These are phyloP conservation scores for Volucella inflata DNA, from an alignment of 2,888 invertebrate genomes.

Conservation along the genomic window DNA sequence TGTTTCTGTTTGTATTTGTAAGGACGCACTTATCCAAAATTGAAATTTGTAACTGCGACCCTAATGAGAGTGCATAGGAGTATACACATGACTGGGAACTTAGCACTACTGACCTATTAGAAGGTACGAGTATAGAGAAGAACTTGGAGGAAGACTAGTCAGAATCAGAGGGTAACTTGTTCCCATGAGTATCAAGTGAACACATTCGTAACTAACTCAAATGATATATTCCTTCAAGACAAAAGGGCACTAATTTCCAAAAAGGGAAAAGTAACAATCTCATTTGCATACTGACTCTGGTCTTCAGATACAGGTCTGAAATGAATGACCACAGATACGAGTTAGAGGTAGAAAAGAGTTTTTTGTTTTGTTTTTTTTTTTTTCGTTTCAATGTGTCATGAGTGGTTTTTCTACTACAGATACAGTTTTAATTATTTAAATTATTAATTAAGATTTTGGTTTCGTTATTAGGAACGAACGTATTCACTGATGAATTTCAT, in stretches of 20 bases:
- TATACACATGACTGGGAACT: not conserved
- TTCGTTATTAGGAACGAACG: not conserved
- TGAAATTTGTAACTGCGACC: slow-evolving; percentile 5
- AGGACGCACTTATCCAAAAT: slow-evolving; percentile 21
- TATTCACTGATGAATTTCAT: not conserved
- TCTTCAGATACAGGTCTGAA: slow-evolving; percentile 11
- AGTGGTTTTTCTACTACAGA: slow-evolving; percentile 20
- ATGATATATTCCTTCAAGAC: slow-evolving; percentile 54
- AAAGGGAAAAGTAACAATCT: slow-evolving; percentile 20
- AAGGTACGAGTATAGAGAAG: not conserved
- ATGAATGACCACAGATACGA: not conserved
- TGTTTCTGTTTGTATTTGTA: not conserved
- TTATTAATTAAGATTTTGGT: slow-evolving; percentile 11
- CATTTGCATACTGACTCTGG: slow-evolving; percentile 41
- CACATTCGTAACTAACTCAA: slow-evolving; percentile 35
- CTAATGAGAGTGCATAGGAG: slow-evolving; percentile 1
- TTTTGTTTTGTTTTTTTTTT: not conserved
- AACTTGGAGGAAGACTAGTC: not conserved
- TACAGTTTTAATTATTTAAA: slow-evolving; percentile 43
- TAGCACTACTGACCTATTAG: slow-evolving; percentile 41
- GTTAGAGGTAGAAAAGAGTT: too few relatives aligned
- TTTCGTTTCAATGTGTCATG: not conserved
- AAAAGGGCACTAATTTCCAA: slow-evolving; percentile 57
- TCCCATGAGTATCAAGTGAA: slow-evolving; percentile 59
- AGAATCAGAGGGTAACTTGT: slow-evolving; percentile 19